Conservation (phyloP, 1,140 invertebrate species). For the Drosophila teissieri region DNA sequence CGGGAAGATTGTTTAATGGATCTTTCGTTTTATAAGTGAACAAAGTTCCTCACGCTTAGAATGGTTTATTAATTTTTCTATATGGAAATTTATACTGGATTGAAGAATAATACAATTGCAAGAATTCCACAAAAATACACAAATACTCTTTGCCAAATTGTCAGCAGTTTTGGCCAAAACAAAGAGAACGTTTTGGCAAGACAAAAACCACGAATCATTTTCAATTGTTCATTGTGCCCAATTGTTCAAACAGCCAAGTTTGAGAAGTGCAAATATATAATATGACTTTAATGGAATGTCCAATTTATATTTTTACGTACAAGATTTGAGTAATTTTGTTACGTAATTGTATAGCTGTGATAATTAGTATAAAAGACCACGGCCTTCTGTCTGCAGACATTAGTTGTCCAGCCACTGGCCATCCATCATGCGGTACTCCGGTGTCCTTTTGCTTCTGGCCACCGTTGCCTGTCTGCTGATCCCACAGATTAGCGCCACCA, state of each 20-base stretch:
- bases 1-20: not conserved
- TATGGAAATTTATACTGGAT: too few relatives aligned
- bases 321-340: not conserved
- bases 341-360: not conserved
- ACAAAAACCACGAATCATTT: not conserved
- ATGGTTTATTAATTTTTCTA: too few relatives aligned
- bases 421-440: conserved; percentile 17
- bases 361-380: conserved; percentile 1
- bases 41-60: too few relatives aligned
- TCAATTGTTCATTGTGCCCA: not conserved
- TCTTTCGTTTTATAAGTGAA: not conserved
- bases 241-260: conserved; percentile 3
- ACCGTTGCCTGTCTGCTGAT: conserved; percentile 6
- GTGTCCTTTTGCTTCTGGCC: conserved; percentile 12
- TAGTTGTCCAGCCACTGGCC: not conserved
- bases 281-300: not conserved
- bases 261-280: conserved; percentile 1
- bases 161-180: not conserved
- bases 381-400: not conserved
- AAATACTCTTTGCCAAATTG: not conserved
- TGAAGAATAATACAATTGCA: not conserved
- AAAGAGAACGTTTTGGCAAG: not conserved
- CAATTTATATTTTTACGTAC: not conserved
- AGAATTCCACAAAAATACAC: too few relatives aligned
- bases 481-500: not conserved